Evolutionary conservation across 2,888 invertebrate species (phyloP), one percentile per base, ranked within the genome.

Genomic region (Orchesellides sinensis): DNA sequence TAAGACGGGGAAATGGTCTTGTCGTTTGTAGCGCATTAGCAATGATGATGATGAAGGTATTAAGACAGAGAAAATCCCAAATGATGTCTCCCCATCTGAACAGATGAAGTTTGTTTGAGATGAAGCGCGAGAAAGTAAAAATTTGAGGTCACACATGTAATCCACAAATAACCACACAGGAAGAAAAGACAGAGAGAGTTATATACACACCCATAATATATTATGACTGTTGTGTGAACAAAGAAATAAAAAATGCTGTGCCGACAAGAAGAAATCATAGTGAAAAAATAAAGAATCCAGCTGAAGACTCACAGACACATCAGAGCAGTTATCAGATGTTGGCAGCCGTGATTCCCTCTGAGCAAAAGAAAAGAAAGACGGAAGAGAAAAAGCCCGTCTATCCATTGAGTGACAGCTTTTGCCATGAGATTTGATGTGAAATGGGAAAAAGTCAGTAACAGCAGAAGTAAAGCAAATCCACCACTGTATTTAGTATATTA

Each of bases 401-500:
- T 25, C 27, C 69, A 78, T 68, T 68, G 78, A 78, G 68, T 78
- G 78, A 78, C 78, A 78, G 78, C 69, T 78, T 78, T 78, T 78
- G 78, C 69, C 78, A 78, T 68, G 78, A 78, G 78, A 78, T 78
- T 78, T 78, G 78, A 78, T 78, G 78, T 69, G 78, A 69, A 78
- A 78, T 78, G 61, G 78, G 66, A 69, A 68, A 77, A 66, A 69
- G 69, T 69, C 69, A 61, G 69, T 25, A 27, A 21, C 61, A 61
- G 61, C 25, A 61, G 61, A 32, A 52, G 52, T 10, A 61, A 1
- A 29, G 25, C 32, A 1, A n/a, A n/a, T 1, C 19, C 10, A 52
- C 52, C 19, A 49, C 52, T 17, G 19, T n/a, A n/a, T n/a, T n/a
- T n/a, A n/a, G n/a, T n/a, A n/a, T n/a, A n/a, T n/a, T n/a, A n/a